Percentiles rank a stretch among this genome's conserved stretches.
These are phyloP conservation scores for Thalpophila matura DNA, from an alignment of 2,888 invertebrate species.

Conservation along the genomic window DNA sequence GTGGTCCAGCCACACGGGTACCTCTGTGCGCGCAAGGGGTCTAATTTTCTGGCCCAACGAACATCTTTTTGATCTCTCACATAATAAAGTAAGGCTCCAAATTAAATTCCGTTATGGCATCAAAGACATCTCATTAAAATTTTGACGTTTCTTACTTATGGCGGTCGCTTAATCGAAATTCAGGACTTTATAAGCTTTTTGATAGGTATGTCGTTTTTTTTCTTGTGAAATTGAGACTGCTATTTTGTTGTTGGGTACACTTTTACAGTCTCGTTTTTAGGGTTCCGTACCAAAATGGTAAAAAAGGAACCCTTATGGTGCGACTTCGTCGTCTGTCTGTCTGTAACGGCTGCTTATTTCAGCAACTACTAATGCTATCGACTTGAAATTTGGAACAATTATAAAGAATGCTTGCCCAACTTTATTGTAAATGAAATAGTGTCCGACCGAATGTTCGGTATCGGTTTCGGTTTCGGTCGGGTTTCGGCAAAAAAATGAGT, in stretches of 20 bases:
- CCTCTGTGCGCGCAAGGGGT: slow-evolving; percentile 44
- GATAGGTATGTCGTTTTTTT: not conserved
- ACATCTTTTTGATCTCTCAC: slow-evolving; percentile 69
- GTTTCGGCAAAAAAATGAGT: too few species aligned
- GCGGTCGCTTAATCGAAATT: slow-evolving; percentile 50
- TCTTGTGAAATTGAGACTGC: slow-evolving; percentile 20
- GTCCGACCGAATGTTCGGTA: too few species aligned
- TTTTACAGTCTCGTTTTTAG: not conserved
- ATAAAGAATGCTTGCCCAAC: too few species aligned
- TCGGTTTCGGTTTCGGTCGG: too few species aligned
- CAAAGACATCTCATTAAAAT: slow-evolving; percentile 65
- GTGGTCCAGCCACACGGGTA: slow-evolving; percentile 21
- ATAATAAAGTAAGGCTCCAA: slow-evolving; percentile 63
- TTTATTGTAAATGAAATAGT: too few species aligned
- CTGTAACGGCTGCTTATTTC: too few species aligned
- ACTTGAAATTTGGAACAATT: too few species aligned
- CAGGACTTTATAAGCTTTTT: slow-evolving; percentile 14
- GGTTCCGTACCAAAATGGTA: too few species aligned
- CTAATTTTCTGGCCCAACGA: slow-evolving; percentile 70
- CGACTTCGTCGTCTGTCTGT: too few species aligned
- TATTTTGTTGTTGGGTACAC: not conserved
- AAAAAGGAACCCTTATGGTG: too few species aligned
- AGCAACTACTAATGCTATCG: too few species aligned
- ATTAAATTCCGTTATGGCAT: slow-evolving; percentile 65
- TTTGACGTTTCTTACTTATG: slow-evolving; percentile 54